Evolutionary conservation across 2,797 vertebrate genomes (phyloP), one percentile per base, ranked within the genome.

Genomic region (Acrocephalus scirpaceus): DNA sequence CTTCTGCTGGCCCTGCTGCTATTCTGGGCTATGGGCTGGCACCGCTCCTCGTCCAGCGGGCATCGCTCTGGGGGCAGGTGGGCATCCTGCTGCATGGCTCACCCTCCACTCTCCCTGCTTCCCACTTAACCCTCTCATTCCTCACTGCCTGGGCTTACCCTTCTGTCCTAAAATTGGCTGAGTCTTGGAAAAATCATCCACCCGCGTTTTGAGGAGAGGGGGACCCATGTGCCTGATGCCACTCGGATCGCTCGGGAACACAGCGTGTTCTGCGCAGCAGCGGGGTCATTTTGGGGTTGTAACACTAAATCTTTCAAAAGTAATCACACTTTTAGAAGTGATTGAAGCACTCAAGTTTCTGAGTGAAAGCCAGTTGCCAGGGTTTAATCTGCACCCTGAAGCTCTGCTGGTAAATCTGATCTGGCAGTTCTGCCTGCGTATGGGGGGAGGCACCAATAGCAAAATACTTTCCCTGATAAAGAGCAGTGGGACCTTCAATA

Each of bases 181-280:
- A 1, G 0, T 53, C 34, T 34, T 48, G 26, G n/a, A 25, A 25
- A 13, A 60, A 22, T 18, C 1, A 1, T 34, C 32, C 21, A 10
- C 30, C 11, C 60, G 0, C 4, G 0, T 12, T 62, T 5, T 8
- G 7, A 23, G 45, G n/a, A 57, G 38, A 79, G 54, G 12, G 69
- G 47, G 30, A 57, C 15, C 38, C 2, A 0, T 2, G 27, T 1
- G 2, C n/a, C 36, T 1, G 2, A 12, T 25, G 30, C 17, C 4
- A 3, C 48, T 64, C 0, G 0, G n/a, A 11, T 67, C 3, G 0
- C 36, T 51, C 1, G 0, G 17, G 69, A 36, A 25, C 0, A 0
- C 32, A 13, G 45, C 0, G 0, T 25, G n/a, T 38, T 5, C 64
- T 22, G 30, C 23, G 1, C 30, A n/a, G 82, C 76, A 58, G 71